These are phyloP conservation scores for Diplodus sargus DNA, from an alignment of 2,797 vertebrate species.

Conservation along the genomic window DNA sequence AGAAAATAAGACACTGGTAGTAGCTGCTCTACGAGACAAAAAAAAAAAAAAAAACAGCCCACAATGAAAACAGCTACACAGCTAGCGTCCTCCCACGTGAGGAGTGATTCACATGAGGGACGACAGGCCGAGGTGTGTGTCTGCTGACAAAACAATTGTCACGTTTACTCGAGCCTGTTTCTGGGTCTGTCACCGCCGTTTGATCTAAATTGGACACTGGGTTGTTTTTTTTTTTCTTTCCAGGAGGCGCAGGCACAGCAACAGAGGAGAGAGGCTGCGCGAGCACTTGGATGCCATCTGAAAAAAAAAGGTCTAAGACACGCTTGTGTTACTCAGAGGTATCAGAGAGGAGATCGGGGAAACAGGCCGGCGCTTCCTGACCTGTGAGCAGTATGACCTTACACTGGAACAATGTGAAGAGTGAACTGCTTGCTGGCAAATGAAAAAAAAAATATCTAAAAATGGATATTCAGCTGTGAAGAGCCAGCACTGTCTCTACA, in stretches of 20 bases:
- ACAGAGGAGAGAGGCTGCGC: slow-evolving; percentile 73
- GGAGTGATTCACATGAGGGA: slow-evolving; percentile 30
- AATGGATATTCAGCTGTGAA: slow-evolving; percentile 17
- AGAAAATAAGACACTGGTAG: slow-evolving; percentile 36
- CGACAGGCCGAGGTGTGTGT: slow-evolving; percentile 43
- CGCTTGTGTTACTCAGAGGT: slow-evolving; percentile 25
- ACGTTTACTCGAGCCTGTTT: slow-evolving; percentile 28
- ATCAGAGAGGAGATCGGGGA: slow-evolving; percentile 32
- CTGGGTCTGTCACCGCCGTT: slow-evolving; percentile 32
- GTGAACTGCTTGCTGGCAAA: slow-evolving; percentile 56
- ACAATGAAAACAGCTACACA: slow-evolving; percentile 35
- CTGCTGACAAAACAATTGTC: slow-evolving; percentile 58
- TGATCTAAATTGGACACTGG: slow-evolving; percentile 48
- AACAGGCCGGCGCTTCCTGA: slow-evolving; percentile 36
- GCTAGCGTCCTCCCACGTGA: slow-evolving; percentile 31
- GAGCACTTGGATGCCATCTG: slow-evolving; percentile 73
- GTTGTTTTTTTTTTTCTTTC: slow-evolving; percentile 35
- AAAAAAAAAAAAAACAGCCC: background rate
- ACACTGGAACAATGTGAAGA: slow-evolving; percentile 60
- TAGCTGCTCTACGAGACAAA: slow-evolving; percentile 10
- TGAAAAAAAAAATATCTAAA: slow-evolving; percentile 28
- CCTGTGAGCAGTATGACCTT: slow-evolving; percentile 62
- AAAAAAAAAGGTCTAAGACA: slow-evolving; percentile 5
- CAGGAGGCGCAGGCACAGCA: slow-evolving; percentile 70
- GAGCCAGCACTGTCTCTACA: slow-evolving; percentile 29